These are phyloP conservation scores for Cryptocheilus praepositus DNA, from an alignment of 2,888 invertebrate species.

Conservation along the genomic window DNA sequence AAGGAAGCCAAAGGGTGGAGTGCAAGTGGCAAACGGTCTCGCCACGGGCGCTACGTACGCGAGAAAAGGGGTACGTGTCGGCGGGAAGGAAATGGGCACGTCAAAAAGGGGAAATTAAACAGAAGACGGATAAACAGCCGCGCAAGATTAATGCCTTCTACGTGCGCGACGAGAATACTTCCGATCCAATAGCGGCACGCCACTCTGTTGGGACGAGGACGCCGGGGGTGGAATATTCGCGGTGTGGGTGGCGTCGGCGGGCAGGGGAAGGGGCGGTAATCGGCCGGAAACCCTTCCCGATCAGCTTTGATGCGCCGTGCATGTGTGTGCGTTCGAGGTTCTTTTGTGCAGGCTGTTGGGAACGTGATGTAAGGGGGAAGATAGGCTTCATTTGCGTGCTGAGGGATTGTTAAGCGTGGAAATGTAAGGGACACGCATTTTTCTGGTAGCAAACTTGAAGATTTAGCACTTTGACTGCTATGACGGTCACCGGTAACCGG, in stretches of 20 bases:
- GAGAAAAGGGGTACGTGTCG: slow-evolving; percentile 23
- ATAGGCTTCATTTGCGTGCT: too few species aligned
- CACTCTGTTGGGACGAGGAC: not conserved
- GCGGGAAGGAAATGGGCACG: slow-evolving; percentile 63
- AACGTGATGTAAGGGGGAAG: too few species aligned
- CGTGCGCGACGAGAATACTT: slow-evolving; percentile 38
- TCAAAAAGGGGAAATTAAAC: slow-evolving; percentile 71
- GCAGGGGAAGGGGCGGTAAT: not conserved
- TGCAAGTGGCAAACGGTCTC: not conserved
- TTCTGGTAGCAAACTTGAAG: too few species aligned
- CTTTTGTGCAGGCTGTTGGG: too few species aligned
- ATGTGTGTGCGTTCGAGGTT: too few species aligned
- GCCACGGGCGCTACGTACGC: not conserved
- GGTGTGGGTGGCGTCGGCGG: not conserved
- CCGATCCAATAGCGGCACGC: slow-evolving; percentile 28
- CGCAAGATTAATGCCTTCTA: slow-evolving; percentile 64
- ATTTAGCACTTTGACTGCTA: too few species aligned
- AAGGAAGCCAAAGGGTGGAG: too few species aligned
- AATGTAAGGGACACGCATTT: too few species aligned
- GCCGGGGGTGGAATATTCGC: not conserved
- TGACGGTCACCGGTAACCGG: too few species aligned
- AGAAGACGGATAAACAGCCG: slow-evolving; percentile 69
- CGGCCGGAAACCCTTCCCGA: not conserved
- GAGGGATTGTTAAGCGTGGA: too few species aligned
- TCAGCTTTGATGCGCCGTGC: too few species aligned